phyloP scores from a whole-genome alignment of 2,113 vertebrate species.

The Dromas ardeola region DNA sequence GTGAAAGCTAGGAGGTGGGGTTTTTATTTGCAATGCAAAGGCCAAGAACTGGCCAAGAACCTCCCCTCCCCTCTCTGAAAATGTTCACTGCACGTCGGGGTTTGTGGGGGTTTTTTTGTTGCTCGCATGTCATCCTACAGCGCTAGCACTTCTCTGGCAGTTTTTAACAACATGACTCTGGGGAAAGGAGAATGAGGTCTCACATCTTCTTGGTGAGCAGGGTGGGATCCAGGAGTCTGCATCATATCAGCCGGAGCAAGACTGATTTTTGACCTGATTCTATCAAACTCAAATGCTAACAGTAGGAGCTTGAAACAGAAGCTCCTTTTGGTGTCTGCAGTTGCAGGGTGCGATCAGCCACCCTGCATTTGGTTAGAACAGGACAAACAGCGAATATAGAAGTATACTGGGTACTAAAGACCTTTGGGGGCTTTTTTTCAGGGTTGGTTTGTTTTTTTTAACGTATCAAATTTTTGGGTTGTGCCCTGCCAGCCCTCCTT shows the following conservation, averaged over 20 bases:
- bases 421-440: background rate
- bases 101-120: background rate
- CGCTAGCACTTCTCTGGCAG: background rate
- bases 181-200: background rate
- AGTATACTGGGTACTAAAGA: background rate
- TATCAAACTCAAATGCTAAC: background rate
- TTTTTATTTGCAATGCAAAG: background rate
- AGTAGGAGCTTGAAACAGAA: background rate
- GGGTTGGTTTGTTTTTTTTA: fast-evolving
- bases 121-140: background rate
- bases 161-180: background rate
- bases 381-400: background rate
- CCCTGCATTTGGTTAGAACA: background rate
- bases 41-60: background rate
- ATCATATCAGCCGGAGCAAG: background rate
- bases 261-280: slow-evolving; percentile 32
- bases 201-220: background rate
- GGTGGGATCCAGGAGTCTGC: slow-evolving; percentile 4
- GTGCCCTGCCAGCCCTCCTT: background rate
- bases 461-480: background rate
- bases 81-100: background rate
- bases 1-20: background rate
- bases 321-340: background rate
- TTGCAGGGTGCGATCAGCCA: fast-evolving
- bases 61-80: background rate